Base-by-base conservation (phyloP, 2,888 invertebrate species). In the Tachina lurida region DNA sequence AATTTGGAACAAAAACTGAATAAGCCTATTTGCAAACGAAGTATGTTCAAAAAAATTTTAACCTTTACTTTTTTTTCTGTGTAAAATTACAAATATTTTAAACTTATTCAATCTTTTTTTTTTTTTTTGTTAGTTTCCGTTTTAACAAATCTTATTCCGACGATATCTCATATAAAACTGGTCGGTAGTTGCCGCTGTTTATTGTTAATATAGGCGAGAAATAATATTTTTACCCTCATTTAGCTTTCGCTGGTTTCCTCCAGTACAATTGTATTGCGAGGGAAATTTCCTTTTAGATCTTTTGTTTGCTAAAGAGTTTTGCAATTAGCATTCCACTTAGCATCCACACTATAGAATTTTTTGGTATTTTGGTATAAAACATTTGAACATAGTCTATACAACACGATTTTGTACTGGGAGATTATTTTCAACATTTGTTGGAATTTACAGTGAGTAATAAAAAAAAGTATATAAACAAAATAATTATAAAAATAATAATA, bases 101-200 rank as follows among this genome's bases (percentile, higher is more conserved):
- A 41, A 54, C 67, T 17, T 49, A 12, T 77, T 47, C 8, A 71
- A 68, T 56, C 49, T 41, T 71, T 65, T 73, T 45, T 56, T 31
- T n/a, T 78, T 74, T 43, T 19, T 39, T 45, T 80, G 83, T 60
- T 31, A 13, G 56, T 84, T 81, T 87, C 68, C 87, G 87, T 88
- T 87, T 31, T 60, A 76, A 80, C 85, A 86, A 84, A 84, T 87
- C 88, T 87, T 88, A 88, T 87, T 88, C 87, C 88, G 88, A 87
- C 87, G 88, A 88, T 88, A 88, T 88, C 87, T 88, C 88, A 88
- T 88, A 88, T 88, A 87, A 88, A 88, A 88, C 88, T 88, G 88
- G 65, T 67, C 15, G 62, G 80, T 58, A 70, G 86, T 78, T 75
- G 77, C 74, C 83, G 49, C 39, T 68, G 76, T 86, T 54, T 78